Conservation (phyloP, 1,140 invertebrate genomes). For the Ips typographus region DNA sequence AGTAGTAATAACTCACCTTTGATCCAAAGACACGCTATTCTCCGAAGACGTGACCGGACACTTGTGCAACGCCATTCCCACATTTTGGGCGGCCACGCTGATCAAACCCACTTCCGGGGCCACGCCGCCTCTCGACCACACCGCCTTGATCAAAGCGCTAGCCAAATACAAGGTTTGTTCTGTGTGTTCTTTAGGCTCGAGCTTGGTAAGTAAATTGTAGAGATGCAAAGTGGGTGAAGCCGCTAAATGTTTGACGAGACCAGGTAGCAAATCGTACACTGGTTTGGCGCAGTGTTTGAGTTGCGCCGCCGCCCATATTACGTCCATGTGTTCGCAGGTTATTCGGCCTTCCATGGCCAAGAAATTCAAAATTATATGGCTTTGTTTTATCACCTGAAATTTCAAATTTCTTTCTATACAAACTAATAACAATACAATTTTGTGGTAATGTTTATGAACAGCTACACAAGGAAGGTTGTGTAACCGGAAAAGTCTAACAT, state of each 20-base stretch:
- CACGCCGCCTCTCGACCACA: slow-evolving; percentile 74
- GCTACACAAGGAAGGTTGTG: neutral
- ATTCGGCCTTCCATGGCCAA: slow-evolving; percentile 88
- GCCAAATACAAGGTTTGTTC: slow-evolving; percentile 90
- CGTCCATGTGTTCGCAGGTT: slow-evolving; percentile 87
- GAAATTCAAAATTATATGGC: slow-evolving; percentile 90
- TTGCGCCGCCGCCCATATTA: slow-evolving; percentile 92
- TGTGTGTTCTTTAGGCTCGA: slow-evolving; percentile 88
- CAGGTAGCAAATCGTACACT: slow-evolving; percentile 86
- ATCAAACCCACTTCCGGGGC: slow-evolving; percentile 56
- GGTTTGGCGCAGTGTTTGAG: slow-evolving; percentile 92
- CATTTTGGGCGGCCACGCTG: slow-evolving; percentile 58
- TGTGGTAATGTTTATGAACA: too few relatives aligned
- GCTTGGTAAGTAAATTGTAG: slow-evolving; percentile 77
- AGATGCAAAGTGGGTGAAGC: slow-evolving; percentile 84
- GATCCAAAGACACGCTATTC: slow-evolving; percentile 17
- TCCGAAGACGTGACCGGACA: slow-evolving; percentile 59
- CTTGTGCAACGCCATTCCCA: slow-evolving; percentile 56
- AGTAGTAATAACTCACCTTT: too few relatives aligned
- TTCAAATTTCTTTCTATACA: neutral
- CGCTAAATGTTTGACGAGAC: slow-evolving; percentile 87
- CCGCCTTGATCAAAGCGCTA: slow-evolving; percentile 84
- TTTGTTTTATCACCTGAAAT: slow-evolving; percentile 84
- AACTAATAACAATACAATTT: neutral
- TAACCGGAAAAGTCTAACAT: slow-evolving; percentile 33